phyloP scores from a whole-genome alignment of 2,113 vertebrate genomes.

The Zosterops borbonicus region DNA sequence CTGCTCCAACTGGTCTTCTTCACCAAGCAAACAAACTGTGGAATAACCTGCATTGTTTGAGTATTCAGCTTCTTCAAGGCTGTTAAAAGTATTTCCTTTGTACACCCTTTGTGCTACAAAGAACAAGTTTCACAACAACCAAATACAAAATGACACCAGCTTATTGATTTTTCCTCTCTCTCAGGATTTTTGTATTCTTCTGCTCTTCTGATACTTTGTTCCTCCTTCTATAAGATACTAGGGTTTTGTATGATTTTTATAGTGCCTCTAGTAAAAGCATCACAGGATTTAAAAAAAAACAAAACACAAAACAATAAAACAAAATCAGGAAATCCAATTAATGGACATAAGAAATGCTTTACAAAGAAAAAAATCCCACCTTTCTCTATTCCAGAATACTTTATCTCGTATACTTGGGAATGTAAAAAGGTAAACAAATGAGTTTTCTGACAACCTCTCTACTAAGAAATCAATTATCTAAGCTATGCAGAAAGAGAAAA shows the following conservation, averaged over 20 bases:
- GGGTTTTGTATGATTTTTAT: not conserved
- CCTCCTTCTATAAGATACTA: not conserved
- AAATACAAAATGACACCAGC: not conserved
- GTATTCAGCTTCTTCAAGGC: not conserved
- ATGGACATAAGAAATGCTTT: not conserved
- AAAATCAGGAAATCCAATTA: not conserved
- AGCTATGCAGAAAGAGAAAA: not conserved
- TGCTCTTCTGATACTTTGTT: not conserved
- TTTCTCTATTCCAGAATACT: not conserved
- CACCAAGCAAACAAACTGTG: not conserved
- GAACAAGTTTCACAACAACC: not conserved
- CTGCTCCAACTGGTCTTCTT: not conserved
- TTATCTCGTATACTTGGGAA: not conserved
- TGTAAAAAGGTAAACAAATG: not conserved
- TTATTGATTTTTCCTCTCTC: not conserved
- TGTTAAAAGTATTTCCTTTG: not conserved
- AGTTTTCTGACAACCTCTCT: not conserved
- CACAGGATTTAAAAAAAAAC: not conserved
- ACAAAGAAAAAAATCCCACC: not conserved
- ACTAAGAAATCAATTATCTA: not conserved
- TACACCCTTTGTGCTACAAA: not conserved
- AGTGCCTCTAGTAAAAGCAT: not conserved
- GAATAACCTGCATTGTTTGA: not conserved
- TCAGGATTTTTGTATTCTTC: not conserved
- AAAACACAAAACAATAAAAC: not conserved